A percentile compares a stretch with the other conserved stretches of the same genome.
phyloP scores from a whole-genome alignment of 2,113 vertebrate species.

The Ailuropoda melanoleuca region DNA sequence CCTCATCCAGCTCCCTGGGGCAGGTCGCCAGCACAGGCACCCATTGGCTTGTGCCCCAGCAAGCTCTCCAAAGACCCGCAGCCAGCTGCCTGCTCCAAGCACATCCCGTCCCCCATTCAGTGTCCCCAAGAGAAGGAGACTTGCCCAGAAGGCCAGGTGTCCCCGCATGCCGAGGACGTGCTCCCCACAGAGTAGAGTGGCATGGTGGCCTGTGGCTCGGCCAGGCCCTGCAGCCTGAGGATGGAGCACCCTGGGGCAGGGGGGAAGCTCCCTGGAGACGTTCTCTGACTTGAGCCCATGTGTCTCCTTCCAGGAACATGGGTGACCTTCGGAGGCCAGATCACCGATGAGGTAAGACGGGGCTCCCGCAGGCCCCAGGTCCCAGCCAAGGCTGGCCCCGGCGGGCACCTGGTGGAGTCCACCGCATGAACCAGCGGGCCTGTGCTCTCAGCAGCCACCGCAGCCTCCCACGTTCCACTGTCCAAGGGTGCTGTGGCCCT shows the following conservation, averaged over 20 bases:
- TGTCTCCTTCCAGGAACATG: constrained; percentile 91
- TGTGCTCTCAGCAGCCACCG: rapidly evolving
- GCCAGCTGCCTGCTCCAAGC: neutral
- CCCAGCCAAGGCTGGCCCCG: rapidly evolving
- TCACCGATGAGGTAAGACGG: constrained; percentile 95
- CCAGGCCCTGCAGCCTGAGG: neutral
- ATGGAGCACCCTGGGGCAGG: no score
- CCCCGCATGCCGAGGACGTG: rapidly evolving
- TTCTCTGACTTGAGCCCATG: neutral
- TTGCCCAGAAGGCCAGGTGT: neutral
- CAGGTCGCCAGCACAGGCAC: rapidly evolving
- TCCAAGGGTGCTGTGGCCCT: neutral
- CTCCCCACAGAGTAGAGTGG: neutral
- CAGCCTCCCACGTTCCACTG: neutral
- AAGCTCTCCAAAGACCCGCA: rapidly evolving
- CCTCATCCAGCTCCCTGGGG: rapidly evolving
- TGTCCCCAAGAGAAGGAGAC: neutral
- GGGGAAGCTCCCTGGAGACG: rapidly evolving
- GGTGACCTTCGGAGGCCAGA: constrained; percentile 99
- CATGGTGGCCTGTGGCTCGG: rapidly evolving
- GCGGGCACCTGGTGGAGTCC: rapidly evolving
- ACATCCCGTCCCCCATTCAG: neutral
- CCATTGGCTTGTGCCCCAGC: neutral
- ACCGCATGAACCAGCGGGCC: rapidly evolving
- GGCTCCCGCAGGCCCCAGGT: neutral